phyloP scores from a whole-genome alignment of 2,113 vertebrate species.

The Petrocephalus microphthalmus region DNA sequence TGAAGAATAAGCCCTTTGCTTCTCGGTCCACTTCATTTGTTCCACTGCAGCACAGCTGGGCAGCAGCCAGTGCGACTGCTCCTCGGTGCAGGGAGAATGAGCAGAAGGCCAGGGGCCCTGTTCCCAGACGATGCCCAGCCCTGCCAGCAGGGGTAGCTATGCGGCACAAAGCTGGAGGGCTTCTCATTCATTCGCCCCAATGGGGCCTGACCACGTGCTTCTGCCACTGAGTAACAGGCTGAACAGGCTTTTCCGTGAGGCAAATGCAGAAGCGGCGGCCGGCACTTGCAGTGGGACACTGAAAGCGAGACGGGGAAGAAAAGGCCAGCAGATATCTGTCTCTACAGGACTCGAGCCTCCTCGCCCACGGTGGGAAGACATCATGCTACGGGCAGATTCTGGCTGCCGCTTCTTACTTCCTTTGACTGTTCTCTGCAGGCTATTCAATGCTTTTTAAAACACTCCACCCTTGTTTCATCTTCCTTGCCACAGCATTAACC shows the following conservation, averaged over 20 bases:
- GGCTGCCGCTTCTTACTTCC: neutral
- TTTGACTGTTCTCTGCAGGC: neutral
- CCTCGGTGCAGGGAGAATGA: neutral
- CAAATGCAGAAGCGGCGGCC: neutral
- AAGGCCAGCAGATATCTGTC: neutral
- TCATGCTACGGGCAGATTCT: neutral
- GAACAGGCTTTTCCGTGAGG: neutral
- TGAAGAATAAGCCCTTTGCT: conserved; percentile 1
- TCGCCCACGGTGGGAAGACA: neutral
- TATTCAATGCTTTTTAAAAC: neutral
- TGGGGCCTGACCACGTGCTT: neutral
- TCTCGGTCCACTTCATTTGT: neutral
- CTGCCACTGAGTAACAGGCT: neutral
- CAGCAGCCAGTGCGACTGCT: neutral
- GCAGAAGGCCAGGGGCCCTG: neutral
- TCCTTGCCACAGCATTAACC: neutral
- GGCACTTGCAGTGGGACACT: neutral
- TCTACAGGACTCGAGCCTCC: neutral
- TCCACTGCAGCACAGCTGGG: conserved; percentile 7
- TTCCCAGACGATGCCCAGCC: neutral
- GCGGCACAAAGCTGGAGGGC: neutral
- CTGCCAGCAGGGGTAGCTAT: neutral
- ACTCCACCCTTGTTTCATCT: neutral
- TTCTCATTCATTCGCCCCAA: neutral
- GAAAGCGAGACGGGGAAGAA: neutral